Conservation (phyloP, 2,113 vertebrate species). For the Syngnathus floridae region DNA sequence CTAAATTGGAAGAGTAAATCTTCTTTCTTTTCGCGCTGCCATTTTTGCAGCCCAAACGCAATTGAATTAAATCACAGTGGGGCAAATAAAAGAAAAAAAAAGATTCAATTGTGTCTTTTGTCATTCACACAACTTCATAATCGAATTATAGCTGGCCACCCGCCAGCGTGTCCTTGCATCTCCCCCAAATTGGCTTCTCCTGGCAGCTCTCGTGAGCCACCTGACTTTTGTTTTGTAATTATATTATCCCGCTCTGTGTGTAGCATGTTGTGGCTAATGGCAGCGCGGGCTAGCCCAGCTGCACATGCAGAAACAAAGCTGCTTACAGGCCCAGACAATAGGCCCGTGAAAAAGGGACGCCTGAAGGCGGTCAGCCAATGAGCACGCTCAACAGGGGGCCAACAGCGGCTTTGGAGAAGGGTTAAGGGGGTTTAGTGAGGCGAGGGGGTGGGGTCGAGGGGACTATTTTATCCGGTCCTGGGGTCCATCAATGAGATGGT, state of each 20-base stretch:
- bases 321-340: slow-evolving; percentile 69
- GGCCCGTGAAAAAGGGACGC: slow-evolving; percentile 65
- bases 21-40: slow-evolving; percentile 57
- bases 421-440: slow-evolving; percentile 58
- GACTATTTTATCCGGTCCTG: slow-evolving; percentile 40
- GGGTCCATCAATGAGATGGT: slow-evolving; percentile 57
- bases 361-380: slow-evolving; percentile 71
- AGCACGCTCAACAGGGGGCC: slow-evolving; percentile 65
- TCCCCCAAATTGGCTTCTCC: slow-evolving; percentile 53
- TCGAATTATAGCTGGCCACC: slow-evolving; percentile 71
- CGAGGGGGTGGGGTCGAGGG: slow-evolving; percentile 28
- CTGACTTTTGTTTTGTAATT: slow-evolving; percentile 75
- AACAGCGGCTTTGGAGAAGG: slow-evolving; percentile 60
- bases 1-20: slow-evolving; percentile 69
- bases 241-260: slow-evolving; percentile 68
- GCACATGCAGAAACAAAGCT: slow-evolving; percentile 74
- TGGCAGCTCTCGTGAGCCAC: slow-evolving; percentile 59
- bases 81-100: slow-evolving; percentile 61
- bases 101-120: slow-evolving; percentile 70
- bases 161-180: slow-evolving; percentile 57
- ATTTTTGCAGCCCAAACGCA: slow-evolving; percentile 49
- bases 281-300: slow-evolving; percentile 66
- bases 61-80: slow-evolving; percentile 64
- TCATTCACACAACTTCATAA: slow-evolving; percentile 70
- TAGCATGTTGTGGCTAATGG: slow-evolving; percentile 66